Conservation (phyloP, 2,113 vertebrate genomes). For the Amblyopsis rosae region DNA sequence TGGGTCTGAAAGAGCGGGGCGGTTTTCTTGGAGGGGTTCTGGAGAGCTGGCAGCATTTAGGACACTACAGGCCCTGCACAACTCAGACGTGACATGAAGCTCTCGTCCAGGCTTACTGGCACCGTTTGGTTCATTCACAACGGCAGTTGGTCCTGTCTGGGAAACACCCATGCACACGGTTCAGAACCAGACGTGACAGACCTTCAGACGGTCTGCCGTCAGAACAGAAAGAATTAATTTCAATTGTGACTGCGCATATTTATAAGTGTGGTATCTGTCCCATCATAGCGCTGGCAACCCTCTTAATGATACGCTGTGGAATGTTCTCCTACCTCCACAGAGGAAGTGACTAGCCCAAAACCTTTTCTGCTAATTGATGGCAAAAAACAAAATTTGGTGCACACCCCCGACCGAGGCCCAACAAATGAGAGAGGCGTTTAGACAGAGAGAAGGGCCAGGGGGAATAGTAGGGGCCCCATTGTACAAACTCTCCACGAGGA, state of each 20-base stretch:
- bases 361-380: slow-evolving; percentile 67
- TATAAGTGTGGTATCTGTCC: too few species aligned
- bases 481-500: slow-evolving; percentile 65
- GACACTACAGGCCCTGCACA: slow-evolving; percentile 8
- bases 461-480: slow-evolving; percentile 65
- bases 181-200: too few species aligned
- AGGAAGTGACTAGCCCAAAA: slow-evolving; percentile 73
- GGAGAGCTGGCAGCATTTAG: slow-evolving; percentile 21
- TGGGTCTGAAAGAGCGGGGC: slow-evolving; percentile 42
- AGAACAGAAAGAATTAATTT: too few species aligned
- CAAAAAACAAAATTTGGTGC: slow-evolving; percentile 59
- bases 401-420: slow-evolving; percentile 38
- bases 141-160: background rate
- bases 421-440: slow-evolving; percentile 70
- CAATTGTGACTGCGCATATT: too few species aligned
- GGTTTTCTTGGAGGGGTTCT: slow-evolving; percentile 43
- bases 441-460: slow-evolving; percentile 50
- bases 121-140: background rate
- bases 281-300: slow-evolving; percentile 14
- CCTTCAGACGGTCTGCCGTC: too few species aligned
- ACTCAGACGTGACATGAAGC: slow-evolving; percentile 49
- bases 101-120: slow-evolving; percentile 28
- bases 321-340: slow-evolving; percentile 43
- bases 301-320: slow-evolving; percentile 22
- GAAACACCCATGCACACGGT: too few species aligned